Conservation (phyloP, 2,888 invertebrate genomes). For the Ophraella communa region DNA sequence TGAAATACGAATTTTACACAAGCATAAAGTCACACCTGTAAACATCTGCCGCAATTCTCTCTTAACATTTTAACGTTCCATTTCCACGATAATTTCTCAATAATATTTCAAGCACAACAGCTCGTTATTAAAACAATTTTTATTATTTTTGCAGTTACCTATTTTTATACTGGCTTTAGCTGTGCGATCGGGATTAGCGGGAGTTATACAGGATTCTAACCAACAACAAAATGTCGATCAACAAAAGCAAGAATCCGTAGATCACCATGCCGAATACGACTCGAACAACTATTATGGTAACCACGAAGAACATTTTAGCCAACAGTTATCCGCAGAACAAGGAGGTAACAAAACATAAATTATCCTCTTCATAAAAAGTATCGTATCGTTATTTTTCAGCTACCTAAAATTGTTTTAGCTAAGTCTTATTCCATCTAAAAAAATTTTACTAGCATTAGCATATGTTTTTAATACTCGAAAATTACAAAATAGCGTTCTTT, state of each 20-base stretch:
- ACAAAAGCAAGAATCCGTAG: constrained; percentile 9
- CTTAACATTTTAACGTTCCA: too few species aligned
- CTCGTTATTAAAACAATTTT: neutral
- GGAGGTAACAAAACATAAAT: constrained; percentile 8
- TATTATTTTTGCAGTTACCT: constrained; percentile 42
- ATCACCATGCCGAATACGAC: constrained; percentile 2
- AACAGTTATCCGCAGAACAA: constrained; percentile 10
- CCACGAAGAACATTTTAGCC: constrained; percentile 19
- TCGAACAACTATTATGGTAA: constrained; percentile 14
- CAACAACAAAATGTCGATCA: constrained; percentile 11
- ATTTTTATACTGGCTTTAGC: constrained; percentile 47
- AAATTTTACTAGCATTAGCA: too few species aligned
- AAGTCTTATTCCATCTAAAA: too few species aligned
- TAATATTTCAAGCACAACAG: neutral
- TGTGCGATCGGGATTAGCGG: constrained; percentile 46
- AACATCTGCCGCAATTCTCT: too few species aligned
- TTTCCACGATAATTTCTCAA: neutral
- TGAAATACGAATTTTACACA: neutral
- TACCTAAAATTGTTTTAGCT: too few species aligned
- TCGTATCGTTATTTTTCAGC: too few species aligned
- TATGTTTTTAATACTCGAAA: too few species aligned
- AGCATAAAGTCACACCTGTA: neutral
- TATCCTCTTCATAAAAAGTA: too few species aligned
- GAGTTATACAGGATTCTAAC: constrained; percentile 44
- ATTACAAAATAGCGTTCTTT: too few species aligned